phyloP scores from a whole-genome alignment of 2,888 invertebrate species.

The Drosophila melanocephala region DNA sequence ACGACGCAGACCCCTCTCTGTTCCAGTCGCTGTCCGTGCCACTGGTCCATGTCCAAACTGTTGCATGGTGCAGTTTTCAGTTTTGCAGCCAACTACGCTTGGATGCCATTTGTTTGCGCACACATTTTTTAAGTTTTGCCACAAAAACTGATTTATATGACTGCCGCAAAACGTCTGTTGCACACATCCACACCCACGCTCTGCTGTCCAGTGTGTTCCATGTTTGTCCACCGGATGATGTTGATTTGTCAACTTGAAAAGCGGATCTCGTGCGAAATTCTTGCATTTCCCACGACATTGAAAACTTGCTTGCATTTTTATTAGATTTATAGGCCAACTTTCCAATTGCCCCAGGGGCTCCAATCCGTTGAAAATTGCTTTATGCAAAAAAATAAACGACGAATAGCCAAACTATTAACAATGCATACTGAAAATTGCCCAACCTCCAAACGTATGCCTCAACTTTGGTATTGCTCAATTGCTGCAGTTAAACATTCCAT shows the following conservation, averaged over 20 bases:
- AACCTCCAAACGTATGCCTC: slow-evolving; percentile 28
- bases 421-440: slow-evolving; percentile 39
- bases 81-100: slow-evolving; percentile 38
- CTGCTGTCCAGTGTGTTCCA: slow-evolving; percentile 41
- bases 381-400: slow-evolving; percentile 15
- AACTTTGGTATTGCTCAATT: slow-evolving; percentile 27
- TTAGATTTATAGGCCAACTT: slow-evolving; percentile 61
- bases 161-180: slow-evolving; percentile 63
- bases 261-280: slow-evolving; percentile 76
- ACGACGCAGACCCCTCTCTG: slow-evolving; percentile 4
- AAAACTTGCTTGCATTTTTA: slow-evolving; percentile 48
- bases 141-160: slow-evolving; percentile 78
- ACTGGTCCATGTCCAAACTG: slow-evolving; percentile 63
- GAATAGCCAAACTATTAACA: slow-evolving; percentile 49
- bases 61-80: slow-evolving; percentile 66
- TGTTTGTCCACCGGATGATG: slow-evolving; percentile 77
- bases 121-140: slow-evolving; percentile 81
- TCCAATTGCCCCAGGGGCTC: slow-evolving; percentile 8
- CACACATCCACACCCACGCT: slow-evolving; percentile 19
- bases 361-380: slow-evolving; percentile 11
- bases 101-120: slow-evolving; percentile 76
- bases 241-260: slow-evolving; percentile 82
- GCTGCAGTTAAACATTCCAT: slow-evolving; percentile 8
- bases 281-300: slow-evolving; percentile 68
- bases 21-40: slow-evolving; percentile 8